Evolutionary conservation across 1,140 invertebrate genomes (phyloP).

Genomic region (Ceratitis capitata): DNA sequence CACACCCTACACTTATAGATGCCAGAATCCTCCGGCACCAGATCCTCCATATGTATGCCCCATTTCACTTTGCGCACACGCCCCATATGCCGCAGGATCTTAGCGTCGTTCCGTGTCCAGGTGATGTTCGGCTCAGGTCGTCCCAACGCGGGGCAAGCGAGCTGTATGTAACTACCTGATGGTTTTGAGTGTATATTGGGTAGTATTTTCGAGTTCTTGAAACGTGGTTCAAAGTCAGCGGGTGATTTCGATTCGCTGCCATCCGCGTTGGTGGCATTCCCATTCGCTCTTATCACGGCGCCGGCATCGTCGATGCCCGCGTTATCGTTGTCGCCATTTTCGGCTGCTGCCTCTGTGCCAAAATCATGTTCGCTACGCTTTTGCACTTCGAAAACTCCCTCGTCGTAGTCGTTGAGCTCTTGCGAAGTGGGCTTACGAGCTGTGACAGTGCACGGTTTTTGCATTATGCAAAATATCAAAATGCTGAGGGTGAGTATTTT

Average conservation of each 20-base stretch:
- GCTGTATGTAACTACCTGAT: conserved; percentile 73
- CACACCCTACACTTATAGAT: conserved; percentile 88
- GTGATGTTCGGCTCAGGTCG: conserved; percentile 81
- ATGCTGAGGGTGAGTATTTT: not conserved
- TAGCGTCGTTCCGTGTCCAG: conserved; percentile 80
- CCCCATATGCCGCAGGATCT: conserved; percentile 70
- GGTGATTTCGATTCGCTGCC: not conserved
- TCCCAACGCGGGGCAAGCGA: conserved; percentile 76
- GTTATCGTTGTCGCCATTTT: conserved; percentile 7
- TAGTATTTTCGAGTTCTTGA: conserved; percentile 50
- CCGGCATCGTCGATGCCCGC: not conserved
- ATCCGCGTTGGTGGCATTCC: not conserved
- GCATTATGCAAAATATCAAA: not conserved
- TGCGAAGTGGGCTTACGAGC: conserved; percentile 31
- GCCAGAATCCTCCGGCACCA: conserved; percentile 80
- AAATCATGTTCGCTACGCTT: conserved; percentile 25
- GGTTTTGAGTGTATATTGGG: conserved; percentile 69
- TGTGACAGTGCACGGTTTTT: not conserved
- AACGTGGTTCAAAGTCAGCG: conserved; percentile 46
- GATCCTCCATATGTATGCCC: conserved; percentile 77
- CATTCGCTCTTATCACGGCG: not conserved
- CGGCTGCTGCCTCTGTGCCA: not conserved
- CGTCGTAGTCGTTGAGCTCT: conserved; percentile 40
- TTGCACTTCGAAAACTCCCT: conserved; percentile 36
- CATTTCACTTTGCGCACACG: conserved; percentile 71